Percentiles rank a stretch among this genome's conserved stretches.
These are phyloP conservation scores for Odocoileus hemionus DNA, from an alignment of 2,113 vertebrate species.

Conservation along the genomic window DNA sequence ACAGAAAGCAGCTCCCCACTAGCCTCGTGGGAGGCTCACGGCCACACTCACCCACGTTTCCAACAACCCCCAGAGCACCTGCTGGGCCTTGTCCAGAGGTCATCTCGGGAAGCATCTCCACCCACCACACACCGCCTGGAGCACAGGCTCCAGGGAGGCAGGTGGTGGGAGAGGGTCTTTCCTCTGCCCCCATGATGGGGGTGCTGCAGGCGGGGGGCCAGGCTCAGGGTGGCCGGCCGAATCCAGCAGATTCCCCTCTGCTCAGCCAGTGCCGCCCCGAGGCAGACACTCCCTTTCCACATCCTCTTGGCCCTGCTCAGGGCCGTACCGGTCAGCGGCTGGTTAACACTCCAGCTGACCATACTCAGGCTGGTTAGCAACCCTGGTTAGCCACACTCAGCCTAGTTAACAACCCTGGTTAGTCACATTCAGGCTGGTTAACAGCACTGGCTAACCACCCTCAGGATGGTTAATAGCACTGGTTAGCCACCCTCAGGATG, in stretches of 20 bases:
- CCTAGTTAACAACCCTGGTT: not conserved
- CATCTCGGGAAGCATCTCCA: not conserved
- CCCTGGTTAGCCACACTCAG: not conserved
- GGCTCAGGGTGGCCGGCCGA: not conserved
- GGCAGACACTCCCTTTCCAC: not conserved
- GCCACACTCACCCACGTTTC: not conserved
- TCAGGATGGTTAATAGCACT: not conserved
- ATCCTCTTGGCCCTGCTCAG: not conserved
- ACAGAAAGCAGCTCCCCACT: not conserved
- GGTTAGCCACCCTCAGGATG: not conserved
- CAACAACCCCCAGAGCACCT: not conserved
- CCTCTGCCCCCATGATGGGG: not conserved
- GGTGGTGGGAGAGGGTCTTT: not conserved
- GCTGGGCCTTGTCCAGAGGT: not conserved
- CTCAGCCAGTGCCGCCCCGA: not conserved
- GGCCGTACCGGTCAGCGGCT: rapidly evolving
- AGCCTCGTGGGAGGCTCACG: not conserved
- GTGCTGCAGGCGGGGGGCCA: not conserved
- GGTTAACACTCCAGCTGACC: not conserved
- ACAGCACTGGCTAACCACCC: not conserved
- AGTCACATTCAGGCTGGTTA: not conserved
- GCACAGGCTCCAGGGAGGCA: not conserved
- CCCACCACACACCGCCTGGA: rapidly evolving
- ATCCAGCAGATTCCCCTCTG: not conserved
- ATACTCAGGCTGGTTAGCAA: not conserved